Evolutionary conservation across 2,888 invertebrate genomes (phyloP), one percentile per base, ranked within the genome.

Genomic region (Drosophila ustulata): DNA sequence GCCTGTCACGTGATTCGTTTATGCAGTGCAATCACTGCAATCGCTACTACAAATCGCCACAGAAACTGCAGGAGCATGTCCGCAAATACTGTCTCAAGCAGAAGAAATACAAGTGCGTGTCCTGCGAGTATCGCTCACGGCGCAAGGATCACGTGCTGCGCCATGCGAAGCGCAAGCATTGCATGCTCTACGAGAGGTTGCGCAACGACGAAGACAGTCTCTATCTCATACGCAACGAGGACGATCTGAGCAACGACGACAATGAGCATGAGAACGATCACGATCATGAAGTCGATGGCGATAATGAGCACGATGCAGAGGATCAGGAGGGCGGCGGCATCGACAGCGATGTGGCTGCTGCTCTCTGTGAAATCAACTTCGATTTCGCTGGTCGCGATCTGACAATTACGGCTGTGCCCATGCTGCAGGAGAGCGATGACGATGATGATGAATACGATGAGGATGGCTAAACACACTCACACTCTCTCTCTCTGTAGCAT

Each of bases 41-140:
- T 71, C 91, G 92, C n/a, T 90, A 90, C 25, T 92, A 92, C 59
- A 91, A 91, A 46, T 90, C 89, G 8, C 73, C 78, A n/a, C 92
- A 91, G 50, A 92, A 92, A 64, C 65, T 92, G 26, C 91, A 91
- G 73, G 91, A 91, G 50, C 92, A 92, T 71, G 91, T 92, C 23
- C 88, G 91, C 30, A 92, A 92, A 75, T 92, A 92, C 70, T 92
- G 92, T 64, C 81, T 92, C 3, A 92, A 92, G 71, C 90, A 92
- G 61, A 92, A 92, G 79, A 92, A 92, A 71, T 92, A 91, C 80
- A 91, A 92, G 67, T 92, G 92, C 69, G 84, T 92, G 9, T 92
- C 91, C 52, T 92, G 92, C 71, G 90, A 91, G 63, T 92, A 92
- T 81, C 91, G 92, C 4, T 92, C 92, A 4, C 83, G 92, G 0